A percentile compares a stretch with the other conserved stretches of the same genome.
Conservation (phyloP, 2,113 vertebrate species). For the Hippolais icterina region DNA sequence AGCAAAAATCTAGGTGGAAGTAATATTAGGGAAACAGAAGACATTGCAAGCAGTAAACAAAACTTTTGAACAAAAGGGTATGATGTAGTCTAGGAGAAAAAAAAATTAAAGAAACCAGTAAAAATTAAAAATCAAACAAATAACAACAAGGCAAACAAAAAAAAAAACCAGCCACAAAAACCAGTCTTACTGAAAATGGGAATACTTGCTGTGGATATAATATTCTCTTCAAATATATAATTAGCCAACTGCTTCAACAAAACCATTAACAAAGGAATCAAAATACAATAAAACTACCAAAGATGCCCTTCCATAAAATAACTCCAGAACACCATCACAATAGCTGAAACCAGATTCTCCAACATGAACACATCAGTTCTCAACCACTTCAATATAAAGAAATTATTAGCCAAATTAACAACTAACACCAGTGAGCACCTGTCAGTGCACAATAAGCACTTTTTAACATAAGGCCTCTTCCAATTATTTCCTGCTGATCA, state of each 20-base stretch:
- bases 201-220: background rate
- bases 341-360: background rate
- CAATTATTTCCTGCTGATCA: background rate
- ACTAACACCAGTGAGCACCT: background rate
- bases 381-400: background rate
- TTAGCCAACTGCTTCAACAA: background rate
- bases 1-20: background rate
- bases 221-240: background rate
- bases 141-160: background rate
- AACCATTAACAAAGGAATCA: background rate
- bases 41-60: background rate
- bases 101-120: background rate
- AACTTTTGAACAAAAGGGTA: background rate
- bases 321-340: background rate
- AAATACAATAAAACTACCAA: background rate
- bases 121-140: background rate
- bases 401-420: background rate
- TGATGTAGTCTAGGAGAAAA: background rate
- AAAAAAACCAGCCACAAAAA: background rate
- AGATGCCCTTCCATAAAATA: background rate
- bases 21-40: background rate
- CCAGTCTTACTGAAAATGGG: background rate
- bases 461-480: background rate
- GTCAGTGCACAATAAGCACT: background rate
- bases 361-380: background rate